Conservation (phyloP, 2,113 vertebrate species). For the Erpornis zantholeuca region DNA sequence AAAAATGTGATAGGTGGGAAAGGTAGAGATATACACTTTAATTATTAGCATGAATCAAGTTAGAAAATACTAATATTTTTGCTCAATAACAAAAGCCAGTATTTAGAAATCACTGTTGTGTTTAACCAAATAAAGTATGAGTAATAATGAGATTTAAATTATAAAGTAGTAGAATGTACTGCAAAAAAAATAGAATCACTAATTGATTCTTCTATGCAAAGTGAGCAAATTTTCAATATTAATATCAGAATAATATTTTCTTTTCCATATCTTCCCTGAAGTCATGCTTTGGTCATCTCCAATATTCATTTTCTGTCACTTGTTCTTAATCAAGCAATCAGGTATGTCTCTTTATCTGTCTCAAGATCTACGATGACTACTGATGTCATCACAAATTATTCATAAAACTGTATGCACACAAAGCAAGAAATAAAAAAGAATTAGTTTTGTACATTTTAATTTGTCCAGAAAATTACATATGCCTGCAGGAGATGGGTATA, state of each 20-base stretch:
- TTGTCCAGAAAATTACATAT: background rate
- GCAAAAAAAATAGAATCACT: background rate
- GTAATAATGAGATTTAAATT: background rate
- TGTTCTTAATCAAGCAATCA: background rate
- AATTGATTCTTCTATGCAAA: background rate
- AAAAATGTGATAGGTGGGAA: background rate
- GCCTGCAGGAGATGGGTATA: background rate
- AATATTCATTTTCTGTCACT: background rate
- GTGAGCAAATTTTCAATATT: background rate
- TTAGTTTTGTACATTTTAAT: background rate
- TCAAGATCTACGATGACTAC: background rate
- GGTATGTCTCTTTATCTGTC: background rate
- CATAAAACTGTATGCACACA: background rate
- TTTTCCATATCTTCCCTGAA: background rate
- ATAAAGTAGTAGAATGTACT: background rate
- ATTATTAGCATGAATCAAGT: background rate
- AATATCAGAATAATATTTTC: background rate
- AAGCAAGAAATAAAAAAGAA: background rate
- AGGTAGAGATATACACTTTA: background rate
- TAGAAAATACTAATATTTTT: background rate
- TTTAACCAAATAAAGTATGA: background rate
- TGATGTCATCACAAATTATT: background rate
- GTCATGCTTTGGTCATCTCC: background rate
- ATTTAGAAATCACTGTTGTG: background rate
- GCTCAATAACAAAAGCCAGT: background rate